Conservation (phyloP, 2,113 vertebrate species). For the Neolamprologus hecqui region DNA sequence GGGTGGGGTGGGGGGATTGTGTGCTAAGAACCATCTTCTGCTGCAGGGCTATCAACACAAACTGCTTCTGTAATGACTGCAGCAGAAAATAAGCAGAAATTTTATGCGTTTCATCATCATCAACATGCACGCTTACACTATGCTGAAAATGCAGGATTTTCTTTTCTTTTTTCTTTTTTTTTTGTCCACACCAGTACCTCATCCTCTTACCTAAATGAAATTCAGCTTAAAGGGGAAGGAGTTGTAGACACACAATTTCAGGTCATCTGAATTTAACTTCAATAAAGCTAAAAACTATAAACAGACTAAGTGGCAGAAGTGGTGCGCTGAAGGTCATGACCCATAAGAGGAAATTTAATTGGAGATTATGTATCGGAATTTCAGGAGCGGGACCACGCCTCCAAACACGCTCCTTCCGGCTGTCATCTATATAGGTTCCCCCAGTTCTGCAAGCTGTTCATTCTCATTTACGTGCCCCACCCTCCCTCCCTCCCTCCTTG, state of each 20-base stretch:
- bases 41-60: not conserved
- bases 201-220: not conserved
- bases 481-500: not conserved
- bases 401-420: not conserved
- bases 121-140: not conserved
- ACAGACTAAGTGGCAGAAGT: not conserved
- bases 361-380: not conserved
- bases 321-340: not conserved
- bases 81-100: not conserved
- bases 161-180: not conserved
- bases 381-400: not conserved
- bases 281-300: not conserved
- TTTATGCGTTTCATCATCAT: not conserved
- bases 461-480: fast-evolving
- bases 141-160: not conserved
- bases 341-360: not conserved
- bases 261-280: not conserved
- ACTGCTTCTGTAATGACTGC: not conserved
- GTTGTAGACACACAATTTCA: not conserved
- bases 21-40: not conserved
- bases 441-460: not conserved
- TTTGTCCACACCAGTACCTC: not conserved
- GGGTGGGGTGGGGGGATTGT: not conserved
- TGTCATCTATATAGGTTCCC: not conserved
- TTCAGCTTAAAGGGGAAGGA: not conserved